Base-by-base conservation (phyloP, 2,888 invertebrate genomes). In the Itoplectis maculator region DNA sequence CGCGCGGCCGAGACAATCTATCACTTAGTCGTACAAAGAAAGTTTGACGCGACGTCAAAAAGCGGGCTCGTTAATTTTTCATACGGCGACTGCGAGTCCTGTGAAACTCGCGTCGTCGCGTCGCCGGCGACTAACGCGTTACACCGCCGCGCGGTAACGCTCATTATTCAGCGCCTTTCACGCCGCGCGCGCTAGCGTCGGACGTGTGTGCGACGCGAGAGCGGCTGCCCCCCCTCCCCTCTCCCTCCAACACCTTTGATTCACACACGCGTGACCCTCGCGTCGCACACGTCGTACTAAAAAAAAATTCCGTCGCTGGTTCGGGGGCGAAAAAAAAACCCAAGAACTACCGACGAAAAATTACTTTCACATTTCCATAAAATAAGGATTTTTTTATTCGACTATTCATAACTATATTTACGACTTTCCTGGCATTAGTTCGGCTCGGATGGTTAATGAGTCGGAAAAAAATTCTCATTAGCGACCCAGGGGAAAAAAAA, bases 1-100 rank as follows among this genome's bases (percentile, higher is more conserved):
- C n/a, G n/a, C n/a, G n/a, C n/a, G 59, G 56, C 79, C 79, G 81
- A 77, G 86, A 88, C 88, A 87, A 90, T 90, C 90, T 89, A 89
- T 90, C 90, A 90, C 88, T 86, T 85, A 85, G 85, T 75, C 85
- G 87, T 89, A 88, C 88, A 89, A 89, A 86, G 88, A 88, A 89
- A 90, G 87, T 90, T 90, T 90, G 90, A 90, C 90, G 87, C 88
- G 79, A 86, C 88, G 89, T 90, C 90, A 89, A 90, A 90, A 88
- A 87, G 87, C 86, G 79, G 83, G 81, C 86, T 87, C 89, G 88
- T 90, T 91, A 90, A 91, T 91, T 91, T 91, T 91, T 90, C 89
- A 91, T 88, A 88, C 87, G 87, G 87, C 66, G 15, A 54, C 74
- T 63, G 85, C n/a, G n/a, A n/a, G 88, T 84, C 87, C 86, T 82